Conservation (phyloP, 2,113 vertebrate species). For the Lamprotornis superbus region DNA sequence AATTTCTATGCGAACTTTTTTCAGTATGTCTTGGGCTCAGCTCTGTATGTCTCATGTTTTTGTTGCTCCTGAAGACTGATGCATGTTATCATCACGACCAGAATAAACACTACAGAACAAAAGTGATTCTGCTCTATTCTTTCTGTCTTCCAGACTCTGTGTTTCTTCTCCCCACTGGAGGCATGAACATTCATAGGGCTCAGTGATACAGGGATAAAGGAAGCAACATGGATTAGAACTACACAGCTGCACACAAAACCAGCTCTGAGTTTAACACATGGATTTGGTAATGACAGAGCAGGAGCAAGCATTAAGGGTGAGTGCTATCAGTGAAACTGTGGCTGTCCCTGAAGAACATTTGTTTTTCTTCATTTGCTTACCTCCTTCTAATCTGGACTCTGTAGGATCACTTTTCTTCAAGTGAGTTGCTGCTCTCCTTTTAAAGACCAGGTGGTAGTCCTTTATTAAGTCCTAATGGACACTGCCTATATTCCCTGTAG, state of each 20-base stretch:
- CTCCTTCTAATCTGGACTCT: not conserved
- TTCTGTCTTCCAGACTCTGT: not conserved
- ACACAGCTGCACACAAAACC: not conserved
- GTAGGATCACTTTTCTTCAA: not conserved
- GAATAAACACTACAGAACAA: not conserved
- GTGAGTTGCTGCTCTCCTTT: not conserved
- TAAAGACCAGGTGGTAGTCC: not conserved
- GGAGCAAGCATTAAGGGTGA: not conserved
- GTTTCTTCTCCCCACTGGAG: not conserved
- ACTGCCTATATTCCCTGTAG: not conserved
- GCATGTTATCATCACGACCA: not conserved
- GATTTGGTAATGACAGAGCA: not conserved
- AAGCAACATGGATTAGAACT: not conserved
- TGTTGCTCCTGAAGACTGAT: not conserved
- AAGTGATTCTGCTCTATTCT: not conserved
- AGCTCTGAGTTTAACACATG: not conserved
- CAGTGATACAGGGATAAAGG: not conserved
- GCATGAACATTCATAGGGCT: not conserved
- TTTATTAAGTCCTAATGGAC: not conserved
- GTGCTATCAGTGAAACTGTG: accelerated
- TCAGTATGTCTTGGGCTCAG: not conserved
- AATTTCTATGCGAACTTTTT: not conserved
- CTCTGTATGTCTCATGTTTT: not conserved
- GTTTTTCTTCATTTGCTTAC: not conserved
- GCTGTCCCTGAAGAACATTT: not conserved